A percentile compares a stretch with the other conserved stretches of the same genome.
Conservation (phyloP, 2,888 invertebrate genomes). For the Hemaris fuciformis region DNA sequence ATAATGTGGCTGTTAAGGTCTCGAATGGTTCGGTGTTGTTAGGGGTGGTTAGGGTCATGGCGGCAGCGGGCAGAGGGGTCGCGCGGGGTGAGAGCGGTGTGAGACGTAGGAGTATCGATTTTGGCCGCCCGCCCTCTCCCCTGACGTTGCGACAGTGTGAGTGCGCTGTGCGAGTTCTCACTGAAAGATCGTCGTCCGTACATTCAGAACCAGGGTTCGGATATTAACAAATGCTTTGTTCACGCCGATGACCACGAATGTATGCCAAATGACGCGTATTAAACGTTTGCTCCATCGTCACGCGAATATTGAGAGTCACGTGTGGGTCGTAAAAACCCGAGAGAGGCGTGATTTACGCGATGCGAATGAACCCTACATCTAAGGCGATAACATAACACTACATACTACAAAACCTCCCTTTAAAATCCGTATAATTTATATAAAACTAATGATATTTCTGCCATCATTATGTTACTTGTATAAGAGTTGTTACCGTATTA, state of each 20-base stretch:
- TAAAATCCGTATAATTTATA: not conserved
- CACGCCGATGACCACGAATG: slow-evolving; percentile 41
- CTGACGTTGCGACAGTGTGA: slow-evolving; percentile 74
- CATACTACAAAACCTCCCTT: slow-evolving; percentile 14
- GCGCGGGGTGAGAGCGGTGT: slow-evolving; percentile 61
- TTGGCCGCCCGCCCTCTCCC: slow-evolving; percentile 76
- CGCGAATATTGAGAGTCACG: slow-evolving; percentile 23
- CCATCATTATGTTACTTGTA: not conserved
- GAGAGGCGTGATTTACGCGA: slow-evolving; percentile 9
- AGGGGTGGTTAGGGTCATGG: slow-evolving; percentile 75
- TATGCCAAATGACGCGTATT: slow-evolving; percentile 41
- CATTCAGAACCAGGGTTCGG: slow-evolving; percentile 51
- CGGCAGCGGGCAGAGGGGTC: slow-evolving; percentile 52
- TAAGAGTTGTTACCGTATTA: too few relatives aligned
- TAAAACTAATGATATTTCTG: not conserved
- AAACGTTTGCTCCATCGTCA: slow-evolving; percentile 24
- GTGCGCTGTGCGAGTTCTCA: slow-evolving; percentile 67
- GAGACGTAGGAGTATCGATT: slow-evolving; percentile 79
- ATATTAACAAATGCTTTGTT: slow-evolving; percentile 68
- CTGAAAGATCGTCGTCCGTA: slow-evolving; percentile 56
- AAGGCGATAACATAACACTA: slow-evolving; percentile 20
- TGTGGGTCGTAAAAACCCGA: slow-evolving; percentile 10
- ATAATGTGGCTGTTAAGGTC: slow-evolving; percentile 66
- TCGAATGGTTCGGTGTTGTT: slow-evolving; percentile 68
- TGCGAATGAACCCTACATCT: slow-evolving; percentile 15